Evolutionary conservation across 2,888 invertebrate species (phyloP), one percentile per base, ranked within the genome.

Genomic region (Allacma fusca): DNA sequence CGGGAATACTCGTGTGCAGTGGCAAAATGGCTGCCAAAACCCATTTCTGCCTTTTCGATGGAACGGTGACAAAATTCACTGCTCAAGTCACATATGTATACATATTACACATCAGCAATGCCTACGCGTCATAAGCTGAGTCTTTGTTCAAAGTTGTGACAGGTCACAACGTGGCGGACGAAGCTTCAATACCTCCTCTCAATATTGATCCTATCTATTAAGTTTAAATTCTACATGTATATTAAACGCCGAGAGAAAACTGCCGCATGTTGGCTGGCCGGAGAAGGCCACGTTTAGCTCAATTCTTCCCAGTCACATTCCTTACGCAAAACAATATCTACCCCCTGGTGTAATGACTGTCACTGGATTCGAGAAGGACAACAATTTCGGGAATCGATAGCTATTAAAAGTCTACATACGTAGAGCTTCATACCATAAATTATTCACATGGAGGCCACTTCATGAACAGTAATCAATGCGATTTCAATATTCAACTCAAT

Each of bases 381-480:
- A 28, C 57, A 59, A 57, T 72, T 72, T 72, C 19, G 59, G 57
- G 19, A 72, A 72, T 72, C 71, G 23, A 72, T 72, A 72, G 57
- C 71, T 50, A 72, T 72, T 72, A 72, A 72, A 72, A 23, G 26
- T 57, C 29, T 72, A 72, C 71, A 50, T 72, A 44, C 34, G 5
- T 34, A 62, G 19, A 59, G 71, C 71, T 72, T 71, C 57, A 26
- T 59, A 69, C 43, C 26, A 29, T 29, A 62, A 62, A 44, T 72
- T 43, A 70, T 57, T 72, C 57, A 72, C 50, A 26, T 57, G 57
- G 28, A 23, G 29, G 57, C 40, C 40, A 19, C 13, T 69, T 21
- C 65, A 9, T 13, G 9, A 28, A 4, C 26, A n/a, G n/a, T 12
- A n/a, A n/a, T n/a, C n/a, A n/a, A n/a, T n/a, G n/a, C n/a, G n/a